A percentile compares a stretch with the other conserved stretches of the same genome.
Evolutionary conservation across 2,888 invertebrate species (phyloP).

Genomic region (Calliphora vomitoria): DNA sequence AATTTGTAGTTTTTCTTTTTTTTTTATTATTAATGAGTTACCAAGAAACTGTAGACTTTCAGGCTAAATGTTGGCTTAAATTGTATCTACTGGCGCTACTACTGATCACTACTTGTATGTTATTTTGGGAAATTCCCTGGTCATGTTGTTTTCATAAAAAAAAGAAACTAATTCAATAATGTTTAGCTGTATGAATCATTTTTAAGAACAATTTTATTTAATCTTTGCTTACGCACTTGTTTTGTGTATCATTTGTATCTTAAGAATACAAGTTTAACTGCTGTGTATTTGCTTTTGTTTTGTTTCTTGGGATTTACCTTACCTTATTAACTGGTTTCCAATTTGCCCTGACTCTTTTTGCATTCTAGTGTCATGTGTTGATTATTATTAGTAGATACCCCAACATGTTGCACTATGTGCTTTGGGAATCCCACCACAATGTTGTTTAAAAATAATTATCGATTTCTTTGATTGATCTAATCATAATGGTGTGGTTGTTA

Average conservation of each 20-base stretch:
- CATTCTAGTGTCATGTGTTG: background rate
- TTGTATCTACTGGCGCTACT: background rate
- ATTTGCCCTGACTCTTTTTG: conserved; percentile 19
- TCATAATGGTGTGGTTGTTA: too few relatives aligned
- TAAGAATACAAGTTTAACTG: conserved; percentile 7
- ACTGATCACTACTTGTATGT: background rate
- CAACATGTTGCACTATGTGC: background rate
- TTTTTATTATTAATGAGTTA: background rate
- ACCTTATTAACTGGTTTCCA: conserved; percentile 18
- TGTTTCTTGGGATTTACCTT: conserved; percentile 34
- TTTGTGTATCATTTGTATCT: background rate
- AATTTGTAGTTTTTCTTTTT: background rate
- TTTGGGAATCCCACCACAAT: conserved; percentile 22
- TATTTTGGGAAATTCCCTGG: conserved; percentile 30
- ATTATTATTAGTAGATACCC: background rate
- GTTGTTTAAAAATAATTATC: too few relatives aligned
- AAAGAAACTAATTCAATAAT: background rate
- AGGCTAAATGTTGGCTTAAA: background rate
- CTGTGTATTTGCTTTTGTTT: background rate
- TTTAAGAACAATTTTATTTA: conserved; percentile 2
- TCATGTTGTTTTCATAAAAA: background rate
- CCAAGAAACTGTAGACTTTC: background rate
- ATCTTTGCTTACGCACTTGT: background rate
- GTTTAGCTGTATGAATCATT: conserved; percentile 40
- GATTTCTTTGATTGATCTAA: too few relatives aligned